These are phyloP conservation scores for Drosophila demipolita DNA, from an alignment of 2,888 invertebrate genomes.

Conservation along the genomic window DNA sequence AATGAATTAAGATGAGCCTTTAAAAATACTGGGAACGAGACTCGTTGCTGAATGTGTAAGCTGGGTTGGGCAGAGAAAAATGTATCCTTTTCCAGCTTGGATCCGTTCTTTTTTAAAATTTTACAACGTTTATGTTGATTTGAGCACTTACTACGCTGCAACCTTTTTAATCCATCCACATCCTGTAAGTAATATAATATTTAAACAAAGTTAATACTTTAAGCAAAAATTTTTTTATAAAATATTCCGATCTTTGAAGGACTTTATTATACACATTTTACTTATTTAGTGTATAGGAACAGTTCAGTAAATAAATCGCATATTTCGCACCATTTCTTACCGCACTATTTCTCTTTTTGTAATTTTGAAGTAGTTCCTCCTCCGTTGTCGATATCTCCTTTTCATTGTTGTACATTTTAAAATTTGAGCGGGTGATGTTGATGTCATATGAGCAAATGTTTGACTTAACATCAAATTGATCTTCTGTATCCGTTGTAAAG, in stretches of 20 bases:
- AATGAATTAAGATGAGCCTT: slow-evolving; percentile 59
- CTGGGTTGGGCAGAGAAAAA: slow-evolving; percentile 31
- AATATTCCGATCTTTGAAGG: not conserved
- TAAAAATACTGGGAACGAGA: slow-evolving; percentile 60
- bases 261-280: not conserved
- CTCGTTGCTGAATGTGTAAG: slow-evolving; percentile 59
- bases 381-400: slow-evolving; percentile 18
- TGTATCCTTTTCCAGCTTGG: slow-evolving; percentile 35
- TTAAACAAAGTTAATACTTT: slow-evolving; percentile 1
- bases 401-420: slow-evolving; percentile 27
- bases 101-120: slow-evolving; percentile 26
- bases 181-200: slow-evolving; percentile 31
- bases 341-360: slow-evolving; percentile 39
- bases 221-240: not conserved
- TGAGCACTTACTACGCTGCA: slow-evolving; percentile 39
- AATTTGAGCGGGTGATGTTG: slow-evolving; percentile 30
- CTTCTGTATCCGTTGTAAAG: slow-evolving; percentile 62
- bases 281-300: not conserved
- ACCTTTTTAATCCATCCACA: slow-evolving; percentile 27
- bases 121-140: slow-evolving; percentile 27
- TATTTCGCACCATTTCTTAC: slow-evolving; percentile 27
- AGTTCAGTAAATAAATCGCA: not conserved
- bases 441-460: slow-evolving; percentile 48
- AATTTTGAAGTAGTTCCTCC: slow-evolving; percentile 16
- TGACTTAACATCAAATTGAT: slow-evolving; percentile 52